Evolutionary conservation across 37 sponge, comb jelly and placozoan genomes (phyloP).

Genomic region (Mnemiopsis leidyi): DNA sequence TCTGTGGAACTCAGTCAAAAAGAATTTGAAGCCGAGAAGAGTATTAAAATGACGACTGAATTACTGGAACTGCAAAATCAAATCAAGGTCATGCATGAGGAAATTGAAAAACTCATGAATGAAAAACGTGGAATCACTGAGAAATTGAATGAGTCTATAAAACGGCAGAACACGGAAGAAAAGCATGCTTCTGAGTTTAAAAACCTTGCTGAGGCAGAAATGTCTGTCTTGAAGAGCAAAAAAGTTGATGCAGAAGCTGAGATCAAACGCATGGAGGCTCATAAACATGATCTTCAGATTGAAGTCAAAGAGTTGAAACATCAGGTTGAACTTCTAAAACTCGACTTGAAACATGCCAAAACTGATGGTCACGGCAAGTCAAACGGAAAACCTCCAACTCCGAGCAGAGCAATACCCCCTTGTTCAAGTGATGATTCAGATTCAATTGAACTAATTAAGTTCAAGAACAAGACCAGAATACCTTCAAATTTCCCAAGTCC

Average conservation of each 20-base stretch:
- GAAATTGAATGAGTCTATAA: slow-evolving; percentile 46
- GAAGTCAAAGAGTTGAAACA: slow-evolving; percentile 38
- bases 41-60: slow-evolving; percentile 50
- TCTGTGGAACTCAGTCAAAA: slow-evolving; percentile 39
- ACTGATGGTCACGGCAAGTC: neutral
- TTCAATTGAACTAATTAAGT: neutral
- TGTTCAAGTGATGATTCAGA: slow-evolving; percentile 59
- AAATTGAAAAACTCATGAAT: slow-evolving; percentile 16
- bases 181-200: slow-evolving; percentile 51
- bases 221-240: slow-evolving; percentile 20
- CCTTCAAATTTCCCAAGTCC: slow-evolving; percentile 60
- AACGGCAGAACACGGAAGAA: neutral
- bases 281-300: slow-evolving; percentile 45
- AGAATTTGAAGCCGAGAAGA: slow-evolving; percentile 48
- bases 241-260: slow-evolving; percentile 20
- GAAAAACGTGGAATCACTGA: slow-evolving; percentile 35
- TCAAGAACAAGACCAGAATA: neutral
- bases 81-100: slow-evolving; percentile 45
- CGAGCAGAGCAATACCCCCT: slow-evolving; percentile 39
- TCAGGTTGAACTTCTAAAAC: slow-evolving; percentile 31
- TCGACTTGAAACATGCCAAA: neutral
- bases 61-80: slow-evolving; percentile 40
- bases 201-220: slow-evolving; percentile 55
- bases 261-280: neutral
- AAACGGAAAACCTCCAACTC: neutral